phyloP scores from a whole-genome alignment of 1,140 invertebrate genomes.

The Anastrepha obliqua region DNA sequence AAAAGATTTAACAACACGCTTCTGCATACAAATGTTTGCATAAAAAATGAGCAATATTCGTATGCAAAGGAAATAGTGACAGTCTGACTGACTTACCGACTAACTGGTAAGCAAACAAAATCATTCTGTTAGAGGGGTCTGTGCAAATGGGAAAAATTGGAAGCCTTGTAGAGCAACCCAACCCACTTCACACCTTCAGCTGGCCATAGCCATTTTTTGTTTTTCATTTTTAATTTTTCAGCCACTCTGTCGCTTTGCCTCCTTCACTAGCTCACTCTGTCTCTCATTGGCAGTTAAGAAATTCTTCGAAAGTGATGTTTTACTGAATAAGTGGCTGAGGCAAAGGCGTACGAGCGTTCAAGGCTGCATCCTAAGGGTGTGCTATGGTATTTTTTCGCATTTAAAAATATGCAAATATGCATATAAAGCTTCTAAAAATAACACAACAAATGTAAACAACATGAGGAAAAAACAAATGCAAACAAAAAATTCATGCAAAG shows the following conservation, averaged over 20 bases:
- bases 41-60: conserved; percentile 49
- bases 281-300: background rate
- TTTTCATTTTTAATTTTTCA: background rate
- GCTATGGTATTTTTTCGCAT: conserved; percentile 22
- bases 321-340: background rate
- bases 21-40: conserved; percentile 49
- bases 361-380: conserved; percentile 9
- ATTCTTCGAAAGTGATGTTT: background rate
- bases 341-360: background rate
- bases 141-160: background rate
- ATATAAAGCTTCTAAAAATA: background rate
- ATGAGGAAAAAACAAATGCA: background rate
- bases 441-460: background rate
- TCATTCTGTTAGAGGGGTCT: background rate
- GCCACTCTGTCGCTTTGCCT: too few species aligned
- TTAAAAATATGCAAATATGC: conserved; percentile 48
- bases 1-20: conserved; percentile 30
- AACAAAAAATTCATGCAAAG: conserved; percentile 15
- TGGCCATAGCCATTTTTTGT: background rate
- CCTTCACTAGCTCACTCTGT: background rate
- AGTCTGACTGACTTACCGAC: conserved; percentile 10
- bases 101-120: background rate
- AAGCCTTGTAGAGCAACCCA: background rate
- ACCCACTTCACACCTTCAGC: background rate
- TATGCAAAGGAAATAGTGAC: conserved; percentile 9